Percentiles rank a stretch among this genome's conserved stretches.
phyloP scores from a whole-genome alignment of 2,888 invertebrate genomes.

The Cactoblastis cactorum region DNA sequence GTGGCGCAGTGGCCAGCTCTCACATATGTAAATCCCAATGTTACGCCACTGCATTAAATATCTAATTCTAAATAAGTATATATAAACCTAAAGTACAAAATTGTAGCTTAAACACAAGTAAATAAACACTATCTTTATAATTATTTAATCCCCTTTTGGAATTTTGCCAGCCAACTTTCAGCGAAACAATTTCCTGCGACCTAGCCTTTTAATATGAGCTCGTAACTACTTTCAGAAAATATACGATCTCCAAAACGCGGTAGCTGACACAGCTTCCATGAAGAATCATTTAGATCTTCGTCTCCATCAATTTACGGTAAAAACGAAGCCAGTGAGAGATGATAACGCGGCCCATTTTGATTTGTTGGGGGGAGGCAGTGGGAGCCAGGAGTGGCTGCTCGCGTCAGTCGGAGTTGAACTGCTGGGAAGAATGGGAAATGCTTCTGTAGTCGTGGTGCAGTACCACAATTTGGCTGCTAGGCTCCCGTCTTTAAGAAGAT shows the following conservation, averaged over 20 bases:
- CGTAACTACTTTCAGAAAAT: constrained; percentile 51
- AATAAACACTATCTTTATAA: neutral
- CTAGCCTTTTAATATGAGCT: neutral
- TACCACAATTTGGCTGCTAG: constrained; percentile 82
- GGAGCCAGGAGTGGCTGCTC: constrained; percentile 54
- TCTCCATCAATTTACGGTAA: constrained; percentile 53
- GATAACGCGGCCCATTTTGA: constrained; percentile 59
- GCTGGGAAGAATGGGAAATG: constrained; percentile 46
- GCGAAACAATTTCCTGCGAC: constrained; percentile 5
- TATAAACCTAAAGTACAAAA: no score
- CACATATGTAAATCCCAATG: no score
- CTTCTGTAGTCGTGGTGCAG: constrained; percentile 72
- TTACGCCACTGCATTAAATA: no score
- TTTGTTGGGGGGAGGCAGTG: constrained; percentile 34
- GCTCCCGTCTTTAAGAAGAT: constrained; percentile 80
- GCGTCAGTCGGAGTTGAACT: constrained; percentile 60
- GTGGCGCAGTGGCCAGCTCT: no score
- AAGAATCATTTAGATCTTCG: constrained; percentile 43
- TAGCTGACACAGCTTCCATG: constrained; percentile 57
- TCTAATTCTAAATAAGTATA: no score
- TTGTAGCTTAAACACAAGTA: neutral
- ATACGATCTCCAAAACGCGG: constrained; percentile 62
- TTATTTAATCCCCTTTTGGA: constrained; percentile 4
- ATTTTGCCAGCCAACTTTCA: constrained; percentile 1
- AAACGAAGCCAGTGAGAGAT: constrained; percentile 46